phyloP scores from a whole-genome alignment of 2,888 invertebrate genomes.

The Heliconius aoede region DNA sequence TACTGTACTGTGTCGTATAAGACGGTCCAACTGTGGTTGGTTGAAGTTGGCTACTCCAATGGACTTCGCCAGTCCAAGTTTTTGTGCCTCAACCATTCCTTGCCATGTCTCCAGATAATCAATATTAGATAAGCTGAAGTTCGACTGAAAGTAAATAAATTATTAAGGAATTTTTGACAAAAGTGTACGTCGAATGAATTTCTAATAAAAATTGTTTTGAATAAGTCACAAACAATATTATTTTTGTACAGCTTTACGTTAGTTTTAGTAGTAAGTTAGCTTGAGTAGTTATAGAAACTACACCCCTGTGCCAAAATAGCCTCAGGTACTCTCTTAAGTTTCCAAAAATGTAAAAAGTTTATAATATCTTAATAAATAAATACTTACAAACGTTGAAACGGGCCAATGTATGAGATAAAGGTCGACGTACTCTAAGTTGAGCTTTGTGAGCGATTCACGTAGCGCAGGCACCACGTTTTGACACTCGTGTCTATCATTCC shows the following conservation, averaged over 20 bases:
- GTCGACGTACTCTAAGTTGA: constrained; percentile 63
- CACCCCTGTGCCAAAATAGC: too few species aligned
- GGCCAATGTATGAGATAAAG: constrained; percentile 71
- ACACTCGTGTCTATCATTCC: constrained; percentile 62
- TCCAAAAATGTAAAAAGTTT: too few species aligned
- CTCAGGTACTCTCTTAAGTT: too few species aligned
- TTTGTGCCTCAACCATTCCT: constrained; percentile 86
- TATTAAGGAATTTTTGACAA: not conserved
- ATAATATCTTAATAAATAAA: not conserved
- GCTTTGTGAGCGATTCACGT: constrained; percentile 55
- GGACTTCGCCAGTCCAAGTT: constrained; percentile 85
- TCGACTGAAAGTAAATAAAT: constrained; percentile 33
- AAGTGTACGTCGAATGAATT: too few species aligned
- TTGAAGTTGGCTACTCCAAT: constrained; percentile 93
- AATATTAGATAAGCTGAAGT: constrained; percentile 25
- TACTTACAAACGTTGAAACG: constrained; percentile 57
- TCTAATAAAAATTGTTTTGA: too few species aligned
- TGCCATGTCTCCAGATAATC: constrained; percentile 89
- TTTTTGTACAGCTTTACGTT: too few species aligned
- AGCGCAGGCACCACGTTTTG: constrained; percentile 64
- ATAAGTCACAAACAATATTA: too few species aligned
- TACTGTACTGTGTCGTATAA: constrained; percentile 77
- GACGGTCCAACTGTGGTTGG: constrained; percentile 85
- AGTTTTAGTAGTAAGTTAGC: too few species aligned
- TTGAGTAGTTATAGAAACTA: too few species aligned